Conservation (phyloP, 2,797 vertebrate species). For the Anguilla anguilla region DNA sequence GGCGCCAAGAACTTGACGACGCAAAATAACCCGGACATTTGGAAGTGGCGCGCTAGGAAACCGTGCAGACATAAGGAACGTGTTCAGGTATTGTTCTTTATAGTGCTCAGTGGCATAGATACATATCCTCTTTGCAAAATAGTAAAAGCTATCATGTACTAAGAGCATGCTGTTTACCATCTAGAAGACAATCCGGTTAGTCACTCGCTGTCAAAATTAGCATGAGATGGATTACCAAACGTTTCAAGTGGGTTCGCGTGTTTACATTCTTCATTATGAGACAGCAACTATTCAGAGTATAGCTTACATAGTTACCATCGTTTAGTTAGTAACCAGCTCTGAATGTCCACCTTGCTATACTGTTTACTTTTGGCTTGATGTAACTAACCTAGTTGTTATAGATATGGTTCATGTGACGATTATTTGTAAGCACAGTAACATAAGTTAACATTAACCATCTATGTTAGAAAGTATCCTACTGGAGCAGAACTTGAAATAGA, state of each 20-base stretch:
- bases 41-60: not conserved
- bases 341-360: not conserved
- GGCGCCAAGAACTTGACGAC: conserved; percentile 20
- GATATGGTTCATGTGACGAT: not conserved
- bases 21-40: not conserved
- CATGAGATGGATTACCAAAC: not conserved
- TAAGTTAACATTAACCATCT: not conserved
- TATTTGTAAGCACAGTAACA: not conserved
- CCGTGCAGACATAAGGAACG: not conserved
- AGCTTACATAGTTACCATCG: too few species aligned
- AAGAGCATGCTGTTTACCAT: not conserved
- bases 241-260: not conserved
- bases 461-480: not conserved
- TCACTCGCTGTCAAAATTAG: not conserved
- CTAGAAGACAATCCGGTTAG: not conserved
- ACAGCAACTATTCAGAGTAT: not conserved
- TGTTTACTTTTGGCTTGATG: not conserved
- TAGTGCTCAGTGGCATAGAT: not conserved
- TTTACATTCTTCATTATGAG: not conserved
- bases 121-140: not conserved
- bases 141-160: not conserved
- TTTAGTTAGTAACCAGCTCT: not conserved
- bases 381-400: not conserved
- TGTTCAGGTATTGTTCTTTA: not conserved
- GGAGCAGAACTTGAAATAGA: not conserved